Evolutionary conservation across 1,140 invertebrate genomes (phyloP).

Genomic region (Hestina assimilis): DNA sequence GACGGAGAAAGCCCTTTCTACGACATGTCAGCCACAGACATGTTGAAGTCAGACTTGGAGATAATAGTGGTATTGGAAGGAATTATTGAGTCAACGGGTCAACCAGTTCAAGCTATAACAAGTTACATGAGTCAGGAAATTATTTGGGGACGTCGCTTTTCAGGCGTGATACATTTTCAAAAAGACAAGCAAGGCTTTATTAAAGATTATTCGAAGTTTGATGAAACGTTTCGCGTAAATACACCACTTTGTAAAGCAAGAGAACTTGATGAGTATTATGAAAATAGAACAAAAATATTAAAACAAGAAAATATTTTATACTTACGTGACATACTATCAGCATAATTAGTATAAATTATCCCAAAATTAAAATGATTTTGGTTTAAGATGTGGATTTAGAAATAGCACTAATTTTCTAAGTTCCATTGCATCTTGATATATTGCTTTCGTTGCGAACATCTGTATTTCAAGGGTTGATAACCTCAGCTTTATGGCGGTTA

Average conservation of each 20-base stretch:
- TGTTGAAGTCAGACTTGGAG: conserved; percentile 85
- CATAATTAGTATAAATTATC: background rate
- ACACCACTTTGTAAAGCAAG: conserved; percentile 89
- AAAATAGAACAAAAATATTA: conserved; percentile 23
- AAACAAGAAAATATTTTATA: no score
- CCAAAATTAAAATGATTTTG: conserved; percentile 5
- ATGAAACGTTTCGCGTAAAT: conserved; percentile 88
- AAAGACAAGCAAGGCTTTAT: conserved; percentile 89
- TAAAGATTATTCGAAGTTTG: conserved; percentile 89
- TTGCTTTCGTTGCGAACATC: conserved; percentile 40
- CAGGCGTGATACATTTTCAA: conserved; percentile 85
- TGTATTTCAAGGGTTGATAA: conserved; percentile 43
- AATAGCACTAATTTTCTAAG: conserved; percentile 43
- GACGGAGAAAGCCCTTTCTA: conserved; percentile 87
- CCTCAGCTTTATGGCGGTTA: conserved; percentile 42
- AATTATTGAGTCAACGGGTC: conserved; percentile 84
- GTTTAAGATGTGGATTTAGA: conserved; percentile 41
- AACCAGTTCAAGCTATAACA: conserved; percentile 80
- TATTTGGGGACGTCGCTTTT: conserved; percentile 85
- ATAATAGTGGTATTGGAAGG: conserved; percentile 87
- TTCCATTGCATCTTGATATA: conserved; percentile 52
- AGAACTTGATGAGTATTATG: conserved; percentile 81
- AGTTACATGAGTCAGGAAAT: conserved; percentile 85
- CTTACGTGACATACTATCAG: conserved; percentile 6
- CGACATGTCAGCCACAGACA: conserved; percentile 86